phyloP scores from a whole-genome alignment of 2,888 invertebrate genomes.

The Thecocarcelia acutangulata region DNA sequence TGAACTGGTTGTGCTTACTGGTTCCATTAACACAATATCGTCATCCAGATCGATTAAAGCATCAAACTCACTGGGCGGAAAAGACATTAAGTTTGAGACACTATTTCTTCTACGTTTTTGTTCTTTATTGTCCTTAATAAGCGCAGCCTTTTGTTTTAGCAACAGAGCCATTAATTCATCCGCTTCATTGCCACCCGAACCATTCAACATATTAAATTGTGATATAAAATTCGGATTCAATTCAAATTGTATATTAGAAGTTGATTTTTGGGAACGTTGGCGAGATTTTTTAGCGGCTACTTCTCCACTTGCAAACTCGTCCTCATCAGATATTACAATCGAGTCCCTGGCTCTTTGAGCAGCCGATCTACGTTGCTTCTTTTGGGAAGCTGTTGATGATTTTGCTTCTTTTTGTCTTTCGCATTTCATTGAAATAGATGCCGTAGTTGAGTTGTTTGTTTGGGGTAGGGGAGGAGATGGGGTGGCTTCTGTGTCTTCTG shows the following conservation, averaged over 20 bases:
- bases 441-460: background rate
- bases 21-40: constrained; percentile 78
- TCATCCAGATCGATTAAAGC: constrained; percentile 74
- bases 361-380: constrained; percentile 60
- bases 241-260: constrained; percentile 60
- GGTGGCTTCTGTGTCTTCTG: constrained; percentile 71
- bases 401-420: constrained; percentile 53
- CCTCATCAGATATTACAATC: constrained; percentile 74
- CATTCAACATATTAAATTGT: constrained; percentile 62
- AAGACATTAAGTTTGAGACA: constrained; percentile 59
- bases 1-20: constrained; percentile 58
- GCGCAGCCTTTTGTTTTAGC: constrained; percentile 74
- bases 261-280: constrained; percentile 45
- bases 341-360: constrained; percentile 61
- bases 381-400: constrained; percentile 10
- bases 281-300: constrained; percentile 58
- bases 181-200: constrained; percentile 66
- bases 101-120: constrained; percentile 71
- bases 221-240: constrained; percentile 64
- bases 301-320: constrained; percentile 43
- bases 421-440: constrained; percentile 51
- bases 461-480: constrained; percentile 35
- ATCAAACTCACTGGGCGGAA: constrained; percentile 69
- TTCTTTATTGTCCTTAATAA: constrained; percentile 62
- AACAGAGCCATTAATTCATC: constrained; percentile 76